phyloP scores from a whole-genome alignment of 35 echinoderm and acorn worm species.

The Ptychodera flava region DNA sequence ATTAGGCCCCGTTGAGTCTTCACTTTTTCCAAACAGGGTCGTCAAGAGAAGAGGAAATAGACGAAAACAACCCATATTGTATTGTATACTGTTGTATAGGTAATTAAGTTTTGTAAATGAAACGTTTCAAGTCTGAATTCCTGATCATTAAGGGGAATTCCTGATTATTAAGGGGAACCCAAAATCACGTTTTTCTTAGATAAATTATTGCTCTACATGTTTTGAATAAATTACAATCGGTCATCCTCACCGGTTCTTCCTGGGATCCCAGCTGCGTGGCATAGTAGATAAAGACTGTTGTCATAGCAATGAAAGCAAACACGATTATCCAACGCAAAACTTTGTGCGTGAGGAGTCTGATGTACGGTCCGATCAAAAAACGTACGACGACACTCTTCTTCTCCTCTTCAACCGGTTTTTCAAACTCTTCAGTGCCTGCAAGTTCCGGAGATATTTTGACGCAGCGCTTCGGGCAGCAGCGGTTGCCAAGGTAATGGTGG shows the following conservation, averaged over 20 bases:
- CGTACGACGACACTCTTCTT: background rate
- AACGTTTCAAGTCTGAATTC: too few relatives aligned
- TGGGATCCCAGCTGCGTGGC: background rate
- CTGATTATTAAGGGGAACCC: too few relatives aligned
- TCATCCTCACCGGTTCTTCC: constrained; percentile 6
- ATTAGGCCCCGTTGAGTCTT: too few relatives aligned
- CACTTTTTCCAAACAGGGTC: too few relatives aligned
- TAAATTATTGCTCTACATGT: too few relatives aligned
- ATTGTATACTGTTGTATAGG: too few relatives aligned
- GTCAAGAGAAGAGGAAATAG: too few relatives aligned
- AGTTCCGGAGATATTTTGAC: background rate
- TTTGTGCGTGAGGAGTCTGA: background rate
- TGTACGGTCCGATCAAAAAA: background rate
- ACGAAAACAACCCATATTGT: too few relatives aligned
- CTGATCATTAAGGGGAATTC: too few relatives aligned
- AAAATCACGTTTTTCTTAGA: too few relatives aligned
- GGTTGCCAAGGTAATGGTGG: background rate
- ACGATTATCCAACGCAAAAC: constrained; percentile 2
- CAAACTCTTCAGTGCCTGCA: background rate
- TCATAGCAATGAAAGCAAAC: background rate
- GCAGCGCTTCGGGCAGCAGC: background rate
- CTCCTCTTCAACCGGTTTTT: background rate
- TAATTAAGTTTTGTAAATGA: too few relatives aligned
- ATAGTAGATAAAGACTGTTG: background rate
- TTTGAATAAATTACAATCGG: too few relatives aligned